Evolutionary conservation across 2,888 invertebrate genomes (phyloP), one percentile per base, ranked within the genome.

Genomic region (Eretmocerus hayati): DNA sequence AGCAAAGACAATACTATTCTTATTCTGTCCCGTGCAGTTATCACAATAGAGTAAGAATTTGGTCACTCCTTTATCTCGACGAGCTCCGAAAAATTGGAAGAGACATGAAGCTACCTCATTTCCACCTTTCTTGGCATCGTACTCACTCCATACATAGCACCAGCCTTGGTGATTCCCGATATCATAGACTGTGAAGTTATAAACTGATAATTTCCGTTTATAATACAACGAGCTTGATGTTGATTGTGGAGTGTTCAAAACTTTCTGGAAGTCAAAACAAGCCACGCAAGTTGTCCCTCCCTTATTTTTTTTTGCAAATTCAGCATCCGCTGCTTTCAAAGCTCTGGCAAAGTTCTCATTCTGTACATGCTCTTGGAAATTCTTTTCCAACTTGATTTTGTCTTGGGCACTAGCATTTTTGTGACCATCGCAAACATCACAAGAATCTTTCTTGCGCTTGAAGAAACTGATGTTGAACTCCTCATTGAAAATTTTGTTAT

Each of bases 31-130:
- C 18, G 52, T 45, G 33, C 57, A 59, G 39, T 60, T 62, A 49
- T 61, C 61, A 23, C 59, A 60, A 50, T 53, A 62, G 33, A 62
- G 60, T 15, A 51, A 39, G 48, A 58, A 61, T 16, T 59, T 55
- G 32, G 47, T 56, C 19, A 44, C 54, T 11, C 51, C 56, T 39
- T 26, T 11, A 16, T 38, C 21, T 38, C 21, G 3, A 38, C 22
- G 21, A 13, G 22, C 20, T 38, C 3, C 4, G 19, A 6, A 30
- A 30, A 9, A 30, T 6, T 30, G 22, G 30, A 46, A 31, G 20
- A 49, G 19, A 20, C 23, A 59, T 42, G 55, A 59, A 15, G 48
- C 42, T 13, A 60, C 55, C 42, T 59, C 57, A 37, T 56, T 58
- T 16, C 58, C 46, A 23, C 57, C 58, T 42, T 58, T 53, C 41